These are phyloP conservation scores for Hydropsyche betteni DNA, from an alignment of 2,888 invertebrate genomes.

Conservation along the genomic window DNA sequence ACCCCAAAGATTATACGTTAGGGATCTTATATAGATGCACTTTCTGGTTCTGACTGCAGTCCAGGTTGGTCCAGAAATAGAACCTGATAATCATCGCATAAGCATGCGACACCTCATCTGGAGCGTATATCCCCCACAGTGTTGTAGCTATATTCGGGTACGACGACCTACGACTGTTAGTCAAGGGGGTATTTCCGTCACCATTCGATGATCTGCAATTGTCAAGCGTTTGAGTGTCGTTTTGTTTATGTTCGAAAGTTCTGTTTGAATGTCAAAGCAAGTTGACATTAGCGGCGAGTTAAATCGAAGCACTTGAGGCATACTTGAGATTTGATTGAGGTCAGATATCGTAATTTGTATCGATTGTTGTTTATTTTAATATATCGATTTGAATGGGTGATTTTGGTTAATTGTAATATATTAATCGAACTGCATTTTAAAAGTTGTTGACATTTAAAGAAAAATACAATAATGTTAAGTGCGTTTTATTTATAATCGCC, in stretches of 20 bases:
- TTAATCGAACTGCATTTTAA: too few species aligned
- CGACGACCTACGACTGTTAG: constrained; percentile 7
- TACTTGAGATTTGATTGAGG: too few species aligned
- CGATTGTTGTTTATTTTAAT: too few species aligned
- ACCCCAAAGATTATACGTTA: too few species aligned
- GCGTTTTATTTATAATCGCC: too few species aligned
- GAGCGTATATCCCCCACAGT: background rate
- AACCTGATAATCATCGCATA: background rate
- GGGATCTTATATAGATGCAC: too few species aligned
- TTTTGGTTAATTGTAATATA: too few species aligned
- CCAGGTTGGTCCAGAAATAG: constrained; percentile 5
- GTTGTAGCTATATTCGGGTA: constrained; percentile 17
- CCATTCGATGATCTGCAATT: background rate
- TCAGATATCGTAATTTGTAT: too few species aligned
- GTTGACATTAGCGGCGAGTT: constrained; percentile 8
- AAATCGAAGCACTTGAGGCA: background rate
- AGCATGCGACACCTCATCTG: constrained; percentile 23
- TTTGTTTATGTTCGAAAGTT: background rate
- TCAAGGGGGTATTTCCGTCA: constrained; percentile 1
- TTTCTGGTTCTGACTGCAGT: background rate
- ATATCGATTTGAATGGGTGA: too few species aligned
- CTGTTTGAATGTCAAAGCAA: constrained; percentile 13
- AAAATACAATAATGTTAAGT: too few species aligned
- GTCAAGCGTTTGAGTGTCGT: background rate
- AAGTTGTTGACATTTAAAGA: too few species aligned